Evolutionary conservation across 2,888 invertebrate genomes (phyloP).

Genomic region (Cephus rjabovi): DNA sequence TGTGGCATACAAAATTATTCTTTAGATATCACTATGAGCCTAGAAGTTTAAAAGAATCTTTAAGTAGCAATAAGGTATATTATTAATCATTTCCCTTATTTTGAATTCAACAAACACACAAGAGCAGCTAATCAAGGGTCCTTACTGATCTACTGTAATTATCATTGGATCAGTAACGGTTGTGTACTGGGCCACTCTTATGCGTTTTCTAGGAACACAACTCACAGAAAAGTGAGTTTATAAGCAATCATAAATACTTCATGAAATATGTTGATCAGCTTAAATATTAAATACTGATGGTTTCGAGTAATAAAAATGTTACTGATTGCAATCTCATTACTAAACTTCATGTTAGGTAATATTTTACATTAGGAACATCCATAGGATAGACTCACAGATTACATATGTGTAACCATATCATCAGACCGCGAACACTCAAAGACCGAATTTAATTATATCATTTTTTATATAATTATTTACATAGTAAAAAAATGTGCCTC

Average conservation of each 20-base stretch:
- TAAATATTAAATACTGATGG: not conserved
- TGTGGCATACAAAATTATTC: not conserved
- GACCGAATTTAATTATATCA: conserved; percentile 28
- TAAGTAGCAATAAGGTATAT: not conserved
- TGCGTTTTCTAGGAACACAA: not conserved
- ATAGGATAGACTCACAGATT: conserved; percentile 44
- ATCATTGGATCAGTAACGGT: not conserved
- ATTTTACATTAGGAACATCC: conserved; percentile 56
- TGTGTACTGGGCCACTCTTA: not conserved
- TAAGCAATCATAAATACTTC: not conserved
- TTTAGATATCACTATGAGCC: not conserved
- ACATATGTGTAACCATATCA: conserved; percentile 29
- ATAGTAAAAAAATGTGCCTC: conserved; percentile 47
- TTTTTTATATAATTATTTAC: conserved; percentile 47
- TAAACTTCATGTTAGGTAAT: conserved; percentile 2
- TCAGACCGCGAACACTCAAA: conserved; percentile 38
- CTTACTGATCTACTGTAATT: not conserved
- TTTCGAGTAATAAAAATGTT: not conserved
- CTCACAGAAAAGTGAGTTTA: not conserved
- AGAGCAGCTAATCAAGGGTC: not conserved
- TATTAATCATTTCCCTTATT: not conserved
- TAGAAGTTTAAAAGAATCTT: not conserved
- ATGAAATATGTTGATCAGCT: not conserved
- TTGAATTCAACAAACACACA: not conserved
- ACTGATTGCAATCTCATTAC: not conserved